phyloP scores from a whole-genome alignment of 2,113 vertebrate genomes.

The Neotragus moschatus region DNA sequence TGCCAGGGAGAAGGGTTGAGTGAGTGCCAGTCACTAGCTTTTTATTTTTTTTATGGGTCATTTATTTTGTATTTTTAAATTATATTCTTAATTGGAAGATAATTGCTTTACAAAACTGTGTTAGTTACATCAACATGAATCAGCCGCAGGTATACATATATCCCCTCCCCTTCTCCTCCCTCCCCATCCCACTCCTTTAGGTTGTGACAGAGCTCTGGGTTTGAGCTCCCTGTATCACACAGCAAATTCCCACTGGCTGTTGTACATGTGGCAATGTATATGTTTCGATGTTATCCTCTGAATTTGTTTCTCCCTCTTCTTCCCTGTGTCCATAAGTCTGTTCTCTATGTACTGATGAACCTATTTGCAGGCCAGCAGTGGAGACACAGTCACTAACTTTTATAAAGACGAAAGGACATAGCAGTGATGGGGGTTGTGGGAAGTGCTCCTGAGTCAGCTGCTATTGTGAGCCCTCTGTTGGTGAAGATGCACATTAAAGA shows the following conservation, averaged over 20 bases:
- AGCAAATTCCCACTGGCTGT: neutral
- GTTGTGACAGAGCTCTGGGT: neutral
- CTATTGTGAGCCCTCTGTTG: neutral
- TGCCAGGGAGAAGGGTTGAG: neutral
- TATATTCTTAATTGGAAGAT: neutral
- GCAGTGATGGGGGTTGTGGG: neutral
- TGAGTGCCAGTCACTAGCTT: neutral
- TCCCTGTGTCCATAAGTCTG: neutral
- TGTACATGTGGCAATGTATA: neutral
- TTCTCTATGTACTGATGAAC: neutral
- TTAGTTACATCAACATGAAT: neutral
- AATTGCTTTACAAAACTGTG: neutral
- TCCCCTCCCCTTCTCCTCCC: neutral
- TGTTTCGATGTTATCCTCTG: neutral
- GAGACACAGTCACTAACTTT: neutral
- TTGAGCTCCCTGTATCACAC: neutral
- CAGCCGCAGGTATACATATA: neutral
- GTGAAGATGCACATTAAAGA: neutral
- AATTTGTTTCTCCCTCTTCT: neutral
- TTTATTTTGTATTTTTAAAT: neutral
- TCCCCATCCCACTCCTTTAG: neutral
- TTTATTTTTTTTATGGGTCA: neutral
- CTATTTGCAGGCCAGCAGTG: neutral
- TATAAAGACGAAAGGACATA: neutral
- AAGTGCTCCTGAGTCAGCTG: neutral